Evolutionary conservation across 2,888 invertebrate genomes (phyloP), one percentile per base, ranked within the genome.

Genomic region (Hipparchia semele): DNA sequence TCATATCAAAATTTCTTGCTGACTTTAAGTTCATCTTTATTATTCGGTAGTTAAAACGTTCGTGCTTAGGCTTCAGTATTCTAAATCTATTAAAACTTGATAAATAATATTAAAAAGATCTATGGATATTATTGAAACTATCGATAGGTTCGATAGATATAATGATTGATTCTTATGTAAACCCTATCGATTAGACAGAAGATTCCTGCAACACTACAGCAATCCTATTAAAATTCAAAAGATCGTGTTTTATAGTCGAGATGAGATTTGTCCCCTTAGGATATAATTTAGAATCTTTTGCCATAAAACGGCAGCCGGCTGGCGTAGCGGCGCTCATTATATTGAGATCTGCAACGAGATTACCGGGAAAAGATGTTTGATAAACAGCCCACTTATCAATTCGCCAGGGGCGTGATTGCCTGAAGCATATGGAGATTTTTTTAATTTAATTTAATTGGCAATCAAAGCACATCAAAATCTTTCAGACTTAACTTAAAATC

Each of bases 351-450:
- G 83, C 84, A 78, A 81, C 82, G 80, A 83, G 91, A 91, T 91
- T 91, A 88, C 87, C 80, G 78, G 81, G 89, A 91, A 89, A 86
- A 88, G 90, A 90, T 90, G 86, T 87, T 89, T 90, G 90, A 91
- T 91, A 92, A 90, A 88, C 87, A 86, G 83, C 78, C 86, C 86
- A 89, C 88, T 90, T 92, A 92, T 89, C 90, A 89, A 88, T 88
- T 87, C 78, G 87, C 89, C 85, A 80, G 81, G 81, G 89, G 90
- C 86, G 79, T 77, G 77, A 80, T 79, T 79, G 79, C 60, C 64
- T 70, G 72, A 69, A 73, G 77, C 23, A 6, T 23, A 23, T 53
- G 65, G 12, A 53, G 33, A 65, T 39, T 60, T 12, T 39, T 39
- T 23, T 0, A 23, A 23, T 23, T 23, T 23, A 23, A 23, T 23